Base-by-base conservation (phyloP, 1,140 invertebrate genomes). In the Drosophila teissieri region DNA sequence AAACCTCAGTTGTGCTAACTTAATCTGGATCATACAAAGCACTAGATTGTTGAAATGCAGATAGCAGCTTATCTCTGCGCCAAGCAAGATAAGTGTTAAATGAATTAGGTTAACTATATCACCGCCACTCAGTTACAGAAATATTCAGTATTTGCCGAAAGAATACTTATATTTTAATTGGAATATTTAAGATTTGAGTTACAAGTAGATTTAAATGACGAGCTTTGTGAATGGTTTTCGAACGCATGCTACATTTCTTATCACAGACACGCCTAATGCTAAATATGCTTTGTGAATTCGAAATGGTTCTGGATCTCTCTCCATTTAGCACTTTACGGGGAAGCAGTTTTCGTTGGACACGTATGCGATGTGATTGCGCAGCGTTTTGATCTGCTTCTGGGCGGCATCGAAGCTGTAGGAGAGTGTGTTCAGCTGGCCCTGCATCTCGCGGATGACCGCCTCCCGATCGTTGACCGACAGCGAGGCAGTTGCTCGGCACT, bases 391-490 rank as follows among this genome's bases (percentile, higher is more conserved):
- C 74, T 92, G 91, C 19, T 91, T 92, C 61, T 92, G 91, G 45
- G 91, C 91, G 1, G 84, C 85, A 80, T 92, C 91, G 58, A 92
- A 92, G 58, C 88, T 92, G 40, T 85, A 91, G 10, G 91, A 91
- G 19, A 92, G 55, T 0, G 80, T 84, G 42, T 90, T 91, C 24
- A 92, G 58, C 57, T 92, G 91, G 5, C 83, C 78, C 60, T 92
- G 90, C 88, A 92, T 91, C 52, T 92, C 86, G 0, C 89, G 78
- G 17, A 92, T 92, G 79, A 94, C 94, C 44, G 95, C 94, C 70
- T 95, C 95, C 64, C 94, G 93, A 74, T 95, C 95, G 70, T 94
- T 94, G 53, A 95, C 94, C 0, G 94, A 94, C 2, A 95, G 85
- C 44, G 93, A 93, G 1, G 94, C 94, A 0, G 92, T 93, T 12